Conservation (phyloP, 2,113 vertebrate genomes). For the Connochaetes taurinus region DNA sequence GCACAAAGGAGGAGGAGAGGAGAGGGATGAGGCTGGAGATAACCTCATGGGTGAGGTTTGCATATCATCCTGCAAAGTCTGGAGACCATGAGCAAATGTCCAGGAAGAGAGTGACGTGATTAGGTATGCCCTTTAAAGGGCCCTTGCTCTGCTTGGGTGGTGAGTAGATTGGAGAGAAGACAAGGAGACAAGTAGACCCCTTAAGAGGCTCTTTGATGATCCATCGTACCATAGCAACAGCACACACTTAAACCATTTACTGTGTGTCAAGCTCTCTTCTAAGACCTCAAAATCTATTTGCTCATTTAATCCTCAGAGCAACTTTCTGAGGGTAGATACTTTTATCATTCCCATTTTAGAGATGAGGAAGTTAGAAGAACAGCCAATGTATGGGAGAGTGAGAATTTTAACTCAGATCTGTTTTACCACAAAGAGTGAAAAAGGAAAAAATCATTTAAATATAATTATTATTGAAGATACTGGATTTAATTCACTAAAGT, state of each 20-base stretch:
- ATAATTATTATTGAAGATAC: neutral
- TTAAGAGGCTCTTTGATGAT: neutral
- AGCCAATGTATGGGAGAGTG: neutral
- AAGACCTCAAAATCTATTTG: neutral
- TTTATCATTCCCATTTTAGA: slow-evolving; percentile 12
- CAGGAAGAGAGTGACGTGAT: neutral
- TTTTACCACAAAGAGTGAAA: neutral
- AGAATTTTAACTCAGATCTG: neutral
- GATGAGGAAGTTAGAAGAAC: neutral
- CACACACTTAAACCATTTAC: neutral
- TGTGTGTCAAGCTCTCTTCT: neutral
- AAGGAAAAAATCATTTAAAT: neutral
- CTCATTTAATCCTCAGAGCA: neutral
- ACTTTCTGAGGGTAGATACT: neutral
- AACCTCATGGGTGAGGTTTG: neutral
- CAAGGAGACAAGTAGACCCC: neutral
- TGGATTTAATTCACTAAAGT: slow-evolving; percentile 5
- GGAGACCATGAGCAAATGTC: neutral
- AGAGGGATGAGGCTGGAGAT: neutral
- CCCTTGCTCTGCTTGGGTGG: neutral
- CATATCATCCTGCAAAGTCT: neutral
- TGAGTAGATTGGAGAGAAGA: neutral
- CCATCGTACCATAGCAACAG: neutral
- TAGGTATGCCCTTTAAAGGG: neutral
- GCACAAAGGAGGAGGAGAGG: neutral